Percentiles rank a stretch among this genome's conserved stretches.
These are phyloP conservation scores for Catocala fraxini DNA, from an alignment of 2,888 invertebrate species.

Conservation along the genomic window DNA sequence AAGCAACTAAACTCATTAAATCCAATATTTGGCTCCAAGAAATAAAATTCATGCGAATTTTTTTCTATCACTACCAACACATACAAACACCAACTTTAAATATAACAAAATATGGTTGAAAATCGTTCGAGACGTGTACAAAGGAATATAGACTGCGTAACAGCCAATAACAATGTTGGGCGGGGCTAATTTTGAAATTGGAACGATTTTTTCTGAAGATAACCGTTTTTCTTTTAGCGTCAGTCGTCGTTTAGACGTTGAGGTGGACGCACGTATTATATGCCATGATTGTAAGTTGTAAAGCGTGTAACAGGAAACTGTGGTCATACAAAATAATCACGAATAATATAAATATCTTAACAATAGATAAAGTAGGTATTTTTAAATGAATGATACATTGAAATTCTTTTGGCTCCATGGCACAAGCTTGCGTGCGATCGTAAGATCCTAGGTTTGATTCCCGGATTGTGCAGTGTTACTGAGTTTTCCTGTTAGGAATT, in stretches of 20 bases:
- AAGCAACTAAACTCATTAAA: conserved; percentile 47
- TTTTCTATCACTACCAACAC: conserved; percentile 37
- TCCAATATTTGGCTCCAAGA: conserved; percentile 55
- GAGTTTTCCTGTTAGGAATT: no score
- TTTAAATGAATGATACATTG: no score
- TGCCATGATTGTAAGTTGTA: neutral
- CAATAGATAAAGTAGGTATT: no score
- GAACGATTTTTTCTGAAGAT: conserved; percentile 77
- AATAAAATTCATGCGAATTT: conserved; percentile 64
- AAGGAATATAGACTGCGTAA: conserved; percentile 47
- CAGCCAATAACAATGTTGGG: conserved; percentile 82
- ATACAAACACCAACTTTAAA: conserved; percentile 21
- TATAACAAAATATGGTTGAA: conserved; percentile 8
- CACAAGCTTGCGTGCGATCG: no score
- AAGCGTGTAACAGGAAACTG: no score
- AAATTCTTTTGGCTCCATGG: no score
- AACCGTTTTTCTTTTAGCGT: conserved; percentile 67
- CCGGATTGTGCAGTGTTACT: no score
- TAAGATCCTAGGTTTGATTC: no score
- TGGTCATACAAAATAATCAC: no score
- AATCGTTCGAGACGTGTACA: conserved; percentile 34
- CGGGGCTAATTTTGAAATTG: conserved; percentile 82
- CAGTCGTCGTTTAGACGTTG: conserved; percentile 59
- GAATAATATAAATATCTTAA: no score
- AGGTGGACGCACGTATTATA: conserved; percentile 30